Base-by-base conservation (phyloP, 2,113 vertebrate species). In the Dasyornis broadbenti region DNA sequence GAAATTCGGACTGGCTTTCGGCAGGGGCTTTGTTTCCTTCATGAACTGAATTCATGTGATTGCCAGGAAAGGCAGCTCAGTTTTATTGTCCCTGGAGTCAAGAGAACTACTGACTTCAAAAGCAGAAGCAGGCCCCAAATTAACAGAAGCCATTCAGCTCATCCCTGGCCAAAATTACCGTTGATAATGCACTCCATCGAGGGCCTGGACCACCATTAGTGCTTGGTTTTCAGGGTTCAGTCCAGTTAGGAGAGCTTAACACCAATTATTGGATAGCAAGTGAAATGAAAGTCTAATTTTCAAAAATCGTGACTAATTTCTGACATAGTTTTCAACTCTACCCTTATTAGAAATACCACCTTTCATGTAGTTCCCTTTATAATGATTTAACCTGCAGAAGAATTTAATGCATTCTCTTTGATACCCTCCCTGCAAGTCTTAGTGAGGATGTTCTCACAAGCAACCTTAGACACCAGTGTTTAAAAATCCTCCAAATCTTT, bases 371-470 rank as follows among this genome's bases (percentile, higher is more conserved):
- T 40, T 96, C 45, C 70, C 87, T 90, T 90, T 82, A 79, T 56
- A 88, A 94, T 75, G 13, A 44, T 93, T 97, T 96, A 76, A 94
- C 95, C 82, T 92, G 57, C 54, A 76, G 82, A 92, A 75, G 93
- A 91, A 86, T 30, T 56, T 94, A 94, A 88, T 85, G 49, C 76
- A 82, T 94, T 97, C 89, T 80, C 57, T 95, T 96, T 95, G 82
- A 97, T 93, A 90, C n/a, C 14, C 14, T 54, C n/a, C 42, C 73
- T 86, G 45, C 45, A 83, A 94, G 52, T 21, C 59, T 84, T 77
- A 26, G 45, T 53, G 84, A 88, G 77, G 89, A 90, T 54, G 53
- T 57, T 95, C 76, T 91, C 88, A 71, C 33, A 90, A 93, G 68
- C 59, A 93, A 54, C 33, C 30, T 90, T 69, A 33, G 84, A 70